A percentile compares a stretch with the other conserved stretches of the same genome.
phyloP scores from a whole-genome alignment of 1,140 invertebrate species.

The Rhagoletis zephyria region DNA sequence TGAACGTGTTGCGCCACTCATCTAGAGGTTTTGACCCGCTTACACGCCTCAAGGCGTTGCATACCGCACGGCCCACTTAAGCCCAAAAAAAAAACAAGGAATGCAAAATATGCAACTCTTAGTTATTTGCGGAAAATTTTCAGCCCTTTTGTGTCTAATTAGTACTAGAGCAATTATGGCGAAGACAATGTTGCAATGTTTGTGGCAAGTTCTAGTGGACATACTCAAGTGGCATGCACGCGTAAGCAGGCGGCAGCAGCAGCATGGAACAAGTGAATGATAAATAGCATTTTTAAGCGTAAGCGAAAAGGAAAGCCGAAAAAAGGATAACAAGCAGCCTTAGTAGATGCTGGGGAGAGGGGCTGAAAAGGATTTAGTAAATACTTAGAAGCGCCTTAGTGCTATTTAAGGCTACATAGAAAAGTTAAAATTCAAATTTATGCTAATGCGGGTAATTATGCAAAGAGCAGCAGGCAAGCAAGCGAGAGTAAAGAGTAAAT shows the following conservation, averaged over 20 bases:
- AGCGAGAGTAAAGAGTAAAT: too few relatives aligned
- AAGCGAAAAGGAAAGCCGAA: background rate
- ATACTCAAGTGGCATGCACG: background rate
- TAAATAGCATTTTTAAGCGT: conserved; percentile 11
- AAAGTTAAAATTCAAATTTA: conserved; percentile 44
- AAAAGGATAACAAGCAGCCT: background rate
- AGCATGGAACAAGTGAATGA: conserved; percentile 22
- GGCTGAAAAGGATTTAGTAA: background rate
- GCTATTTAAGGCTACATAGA: too few relatives aligned
- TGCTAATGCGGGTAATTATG: conserved; percentile 55
- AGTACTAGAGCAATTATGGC: background rate
- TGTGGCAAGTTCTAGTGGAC: background rate
- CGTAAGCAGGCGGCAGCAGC: background rate
- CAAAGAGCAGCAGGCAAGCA: background rate
- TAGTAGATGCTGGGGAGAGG: background rate
- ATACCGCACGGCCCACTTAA: background rate
- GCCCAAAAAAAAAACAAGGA: background rate
- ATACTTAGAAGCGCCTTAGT: background rate
- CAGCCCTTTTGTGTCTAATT: conserved; percentile 42
- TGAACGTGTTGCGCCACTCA: background rate
- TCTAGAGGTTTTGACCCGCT: conserved; percentile 39
- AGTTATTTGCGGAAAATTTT: conserved; percentile 3
- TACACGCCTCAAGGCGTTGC: background rate
- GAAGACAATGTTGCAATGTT: conserved; percentile 19
- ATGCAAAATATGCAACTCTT: background rate